Conservation (phyloP, 1,140 invertebrate species). For the Leptinotarsa undecemlineata region DNA sequence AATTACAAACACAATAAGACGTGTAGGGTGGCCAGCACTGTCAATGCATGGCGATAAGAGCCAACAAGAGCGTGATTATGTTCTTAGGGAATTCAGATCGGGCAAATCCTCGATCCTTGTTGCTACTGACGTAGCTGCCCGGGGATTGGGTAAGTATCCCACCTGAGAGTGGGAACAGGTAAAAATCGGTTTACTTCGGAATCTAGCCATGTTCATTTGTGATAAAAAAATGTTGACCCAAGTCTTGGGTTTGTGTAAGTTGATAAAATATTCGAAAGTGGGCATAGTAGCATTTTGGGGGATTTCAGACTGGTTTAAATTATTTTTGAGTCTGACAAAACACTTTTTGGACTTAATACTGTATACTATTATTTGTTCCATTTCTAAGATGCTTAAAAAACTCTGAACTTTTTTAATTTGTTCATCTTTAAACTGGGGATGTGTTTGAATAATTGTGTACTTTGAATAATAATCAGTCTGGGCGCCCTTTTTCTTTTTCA, state of each 20-base stretch:
- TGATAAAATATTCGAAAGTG: not conserved
- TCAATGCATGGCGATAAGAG: constrained; percentile 97
- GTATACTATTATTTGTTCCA: not conserved
- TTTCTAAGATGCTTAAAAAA: not conserved
- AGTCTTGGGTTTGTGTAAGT: not conserved
- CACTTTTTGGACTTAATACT: not conserved
- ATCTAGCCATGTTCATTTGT: constrained; percentile 32
- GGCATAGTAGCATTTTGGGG: constrained; percentile 44
- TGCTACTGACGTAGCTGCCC: constrained; percentile 96
- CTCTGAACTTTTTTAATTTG: not conserved
- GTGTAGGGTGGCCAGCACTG: constrained; percentile 87
- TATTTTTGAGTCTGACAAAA: not conserved
- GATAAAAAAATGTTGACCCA: constrained; percentile 16
- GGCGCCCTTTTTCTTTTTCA: constrained; percentile 68
- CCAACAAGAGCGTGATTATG: constrained; percentile 94
- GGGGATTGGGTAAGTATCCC: constrained; percentile 88
- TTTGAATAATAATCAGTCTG: constrained; percentile 60
- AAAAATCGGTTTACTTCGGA: constrained; percentile 27
- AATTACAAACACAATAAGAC: constrained; percentile 86
- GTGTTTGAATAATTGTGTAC: constrained; percentile 6
- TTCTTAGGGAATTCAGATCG: constrained; percentile 89
- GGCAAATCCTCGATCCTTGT: constrained; percentile 90
- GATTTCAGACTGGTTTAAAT: constrained; percentile 51
- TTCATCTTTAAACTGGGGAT: not conserved
- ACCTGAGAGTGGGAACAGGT: not conserved